Base-by-base conservation (phyloP, 2,113 vertebrate genomes). In the Nipponia nippon region DNA sequence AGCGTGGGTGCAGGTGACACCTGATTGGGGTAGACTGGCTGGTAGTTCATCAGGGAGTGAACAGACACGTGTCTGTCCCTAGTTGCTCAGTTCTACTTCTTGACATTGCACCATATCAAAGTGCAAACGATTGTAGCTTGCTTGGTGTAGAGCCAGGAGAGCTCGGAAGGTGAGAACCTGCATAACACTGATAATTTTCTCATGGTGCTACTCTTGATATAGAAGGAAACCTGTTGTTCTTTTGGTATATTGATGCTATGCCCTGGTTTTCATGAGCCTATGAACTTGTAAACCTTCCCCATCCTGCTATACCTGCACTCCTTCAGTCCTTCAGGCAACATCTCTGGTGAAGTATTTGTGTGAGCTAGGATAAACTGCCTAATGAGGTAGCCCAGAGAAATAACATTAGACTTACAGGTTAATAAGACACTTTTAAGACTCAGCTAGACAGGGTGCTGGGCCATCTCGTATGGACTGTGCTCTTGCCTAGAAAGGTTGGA, bases 31-130 rank as follows among this genome's bases (percentile, higher is more conserved):
- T 85, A 70, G 73, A 49, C 32, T 4, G 30, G 36, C 89, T 85
- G 84, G 61, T 66, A 46, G 77, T 66, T 97, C 93, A 97, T 96
- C 94, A 91, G 89, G 63, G 36, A 83, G 36, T 10, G 87, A 94
- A 42, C n/a, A 97, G 80, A 56, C 18, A 1, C 13, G 8, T 47
- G 30, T 62, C 95, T 93, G 77, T 58, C 50, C 88, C 69, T 77
- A 13, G 73, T 42, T 85, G 66, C 87, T 95, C 49, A 52, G 42
- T 49, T 44, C n/a, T 47, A 1, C 52, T 77, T 84, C 77, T 88
- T 81, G 81, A 83, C 80, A 40, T 72, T 83, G 85, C 38, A 25
- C 42, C 73, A 15, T 40, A 40, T 63, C 79, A 36, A 90, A 83
- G 59, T 66, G 50, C 25, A 58, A 55, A 58, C 0, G 7, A 50